A percentile compares a stretch with the other conserved stretches of the same genome.
Evolutionary conservation across 2,888 invertebrate genomes (phyloP).

Genomic region (Ornithoptera alexandrae): DNA sequence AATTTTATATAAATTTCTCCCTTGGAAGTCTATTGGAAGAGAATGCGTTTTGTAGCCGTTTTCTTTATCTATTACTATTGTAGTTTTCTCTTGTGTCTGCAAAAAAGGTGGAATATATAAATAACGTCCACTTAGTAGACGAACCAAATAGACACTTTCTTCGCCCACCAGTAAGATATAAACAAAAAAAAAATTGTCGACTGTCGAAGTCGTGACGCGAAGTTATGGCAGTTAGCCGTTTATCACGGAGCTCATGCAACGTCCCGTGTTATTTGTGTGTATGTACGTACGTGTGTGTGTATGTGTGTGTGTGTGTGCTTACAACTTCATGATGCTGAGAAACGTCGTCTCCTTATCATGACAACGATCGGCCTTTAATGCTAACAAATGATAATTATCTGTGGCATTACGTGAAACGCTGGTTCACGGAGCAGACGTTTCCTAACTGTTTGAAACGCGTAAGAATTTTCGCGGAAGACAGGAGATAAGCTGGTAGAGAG

Average conservation of each 20-base stretch:
- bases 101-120: not conserved
- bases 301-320: slow-evolving; percentile 15
- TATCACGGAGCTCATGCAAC: slow-evolving; percentile 26
- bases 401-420: slow-evolving; percentile 5
- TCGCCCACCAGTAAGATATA: slow-evolving; percentile 12
- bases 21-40: too few relatives aligned
- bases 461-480: too few relatives aligned
- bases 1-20: too few relatives aligned
- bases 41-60: too few relatives aligned
- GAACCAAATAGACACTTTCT: slow-evolving; percentile 4
- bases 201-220: slow-evolving; percentile 24
- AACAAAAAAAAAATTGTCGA: slow-evolving; percentile 13
- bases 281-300: too few relatives aligned
- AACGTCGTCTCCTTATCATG: slow-evolving; percentile 34
- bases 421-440: too few relatives aligned
- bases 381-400: slow-evolving; percentile 33
- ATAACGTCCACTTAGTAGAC: not conserved
- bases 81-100: too few relatives aligned
- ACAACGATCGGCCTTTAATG: slow-evolving; percentile 33
- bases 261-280: not conserved
- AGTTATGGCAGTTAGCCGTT: slow-evolving; percentile 13
- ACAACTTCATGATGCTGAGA: slow-evolving; percentile 36
- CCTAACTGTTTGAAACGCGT: too few relatives aligned
- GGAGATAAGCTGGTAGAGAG: too few relatives aligned
- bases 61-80: too few relatives aligned